Conservation (phyloP, 2,888 invertebrate species). For the Neoaliturus tenellus region DNA sequence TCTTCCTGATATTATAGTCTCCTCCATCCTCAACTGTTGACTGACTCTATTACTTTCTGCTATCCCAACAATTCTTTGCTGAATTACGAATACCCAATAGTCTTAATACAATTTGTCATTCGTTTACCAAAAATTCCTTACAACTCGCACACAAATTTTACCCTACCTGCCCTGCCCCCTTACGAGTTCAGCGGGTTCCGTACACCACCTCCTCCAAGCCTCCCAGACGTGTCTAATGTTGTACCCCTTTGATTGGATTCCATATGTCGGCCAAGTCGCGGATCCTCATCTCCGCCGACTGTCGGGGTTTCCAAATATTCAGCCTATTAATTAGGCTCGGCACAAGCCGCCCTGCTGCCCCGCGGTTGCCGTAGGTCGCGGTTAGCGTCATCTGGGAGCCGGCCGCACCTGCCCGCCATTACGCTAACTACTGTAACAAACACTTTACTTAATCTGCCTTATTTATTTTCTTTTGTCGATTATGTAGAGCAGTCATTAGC, state of each 20-base stretch:
- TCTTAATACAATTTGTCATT: too few relatives aligned
- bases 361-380: conserved; percentile 9
- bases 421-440: conserved; percentile 27
- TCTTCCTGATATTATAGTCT: too few relatives aligned
- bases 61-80: too few relatives aligned
- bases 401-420: conserved; percentile 28
- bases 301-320: not conserved
- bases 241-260: not conserved
- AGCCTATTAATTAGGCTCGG: conserved; percentile 26
- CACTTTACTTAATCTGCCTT: conserved; percentile 46
- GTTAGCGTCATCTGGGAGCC: conserved; percentile 34
- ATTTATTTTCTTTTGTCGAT: conserved; percentile 47
- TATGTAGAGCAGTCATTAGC: conserved; percentile 28
- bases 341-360: conserved; percentile 29
- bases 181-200: too few relatives aligned
- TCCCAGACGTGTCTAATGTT: not conserved
- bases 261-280: conserved; percentile 2
- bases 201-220: not conserved
- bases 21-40: too few relatives aligned
- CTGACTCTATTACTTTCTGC: too few relatives aligned
- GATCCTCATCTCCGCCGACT: conserved; percentile 26
- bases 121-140: too few relatives aligned
- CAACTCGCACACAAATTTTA: too few relatives aligned
- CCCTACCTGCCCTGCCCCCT: too few relatives aligned
- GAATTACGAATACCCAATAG: too few relatives aligned